Percentiles rank a stretch among this genome's conserved stretches.
phyloP scores from a whole-genome alignment of 2,797 vertebrate genomes.

The Geotrypetes seraphini region DNA sequence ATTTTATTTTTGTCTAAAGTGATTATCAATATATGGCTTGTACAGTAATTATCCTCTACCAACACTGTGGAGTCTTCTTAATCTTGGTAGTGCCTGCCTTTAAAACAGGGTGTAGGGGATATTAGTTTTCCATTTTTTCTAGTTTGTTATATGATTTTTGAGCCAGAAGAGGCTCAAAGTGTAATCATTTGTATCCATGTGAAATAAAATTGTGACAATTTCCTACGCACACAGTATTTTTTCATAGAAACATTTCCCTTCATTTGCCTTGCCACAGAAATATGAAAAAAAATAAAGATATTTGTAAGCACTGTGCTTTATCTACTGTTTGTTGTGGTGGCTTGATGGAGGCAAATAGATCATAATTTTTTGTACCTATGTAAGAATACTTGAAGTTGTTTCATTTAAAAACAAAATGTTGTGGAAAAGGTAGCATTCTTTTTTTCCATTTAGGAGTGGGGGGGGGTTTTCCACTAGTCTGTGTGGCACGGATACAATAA shows the following conservation, averaged over 20 bases:
- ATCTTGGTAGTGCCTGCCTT: conserved; percentile 99
- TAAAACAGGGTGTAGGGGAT: conserved; percentile 98
- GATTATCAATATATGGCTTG: conserved; percentile 90
- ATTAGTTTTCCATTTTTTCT: conserved; percentile 77
- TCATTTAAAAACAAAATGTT: conserved; percentile 97
- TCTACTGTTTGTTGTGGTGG: conserved; percentile 89
- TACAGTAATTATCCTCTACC: conserved; percentile 98
- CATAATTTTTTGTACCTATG: conserved; percentile 92
- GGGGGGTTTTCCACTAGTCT: conserved; percentile 99
- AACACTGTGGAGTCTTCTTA: conserved; percentile 98
- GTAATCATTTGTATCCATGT: conserved; percentile 73
- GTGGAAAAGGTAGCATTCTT: conserved; percentile 98
- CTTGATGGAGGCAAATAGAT: conserved; percentile 91
- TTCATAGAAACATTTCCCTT: conserved; percentile 73
- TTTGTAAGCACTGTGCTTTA: conserved; percentile 98
- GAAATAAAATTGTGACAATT: conserved; percentile 66
- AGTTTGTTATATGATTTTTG: conserved; percentile 85
- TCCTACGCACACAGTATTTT: conserved; percentile 78
- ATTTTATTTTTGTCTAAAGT: conserved; percentile 97
- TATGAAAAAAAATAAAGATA: conserved; percentile 69
- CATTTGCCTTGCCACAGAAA: conserved; percentile 82
- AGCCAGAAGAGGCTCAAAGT: conserved; percentile 89
- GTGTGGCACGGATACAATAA: conserved; percentile 99
- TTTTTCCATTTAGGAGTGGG: conserved; percentile 96
- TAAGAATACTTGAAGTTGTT: conserved; percentile 99